Evolutionary conservation across 2,113 vertebrate genomes (phyloP), one percentile per base, ranked within the genome.

Genomic region (human (Homo sapiens)): DNA sequence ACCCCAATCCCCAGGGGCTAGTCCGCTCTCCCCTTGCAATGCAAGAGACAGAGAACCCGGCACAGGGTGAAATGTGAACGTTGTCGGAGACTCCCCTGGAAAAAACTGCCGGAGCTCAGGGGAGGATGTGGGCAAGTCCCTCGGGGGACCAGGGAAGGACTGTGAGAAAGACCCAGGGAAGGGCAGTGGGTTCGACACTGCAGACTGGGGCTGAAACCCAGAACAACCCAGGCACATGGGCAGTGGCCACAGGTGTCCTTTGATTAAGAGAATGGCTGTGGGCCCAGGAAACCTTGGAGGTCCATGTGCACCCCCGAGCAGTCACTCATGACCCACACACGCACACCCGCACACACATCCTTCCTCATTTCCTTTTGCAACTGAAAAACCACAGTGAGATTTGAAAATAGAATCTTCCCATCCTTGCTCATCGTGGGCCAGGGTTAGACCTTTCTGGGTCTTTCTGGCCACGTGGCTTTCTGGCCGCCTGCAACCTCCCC

Each of bases 301-400:
- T 50, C 30, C 17, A 38, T 7, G 3, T 82, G 59, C 48, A 32
- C 22, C 43, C 45, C 73, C 23, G 22, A 57, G 89, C 85, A 70
- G 68, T n/a, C 73, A 66, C 40, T 89, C 80, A 48, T n/a, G 9
- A 43, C 38, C 0, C 0, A 1, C 91, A 3, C 76, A 7, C 23
- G 23, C 85, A 30, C 40, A 22, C 8, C 10, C 6, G 0, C 13
- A 8, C 64, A 0, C 0, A 3, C 93, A 6, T 83, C 8, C 70
- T 93, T 89, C 66, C 94, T 96, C 80, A 79, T 98, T 98, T 98
- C 98, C 98, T 98, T 98, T 98, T 96, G 89, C 87, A 98, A 98
- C 98, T 96, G 97, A 95, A 96, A 98, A 98, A 98, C 98, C 98
- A 97, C 98, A 98, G 5, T 73, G 96, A 92, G 23, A 83, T 79